Evolutionary conservation across 2,797 vertebrate species (phyloP), one percentile per base, ranked within the genome.

Genomic region (Semotilus atromaculatus): DNA sequence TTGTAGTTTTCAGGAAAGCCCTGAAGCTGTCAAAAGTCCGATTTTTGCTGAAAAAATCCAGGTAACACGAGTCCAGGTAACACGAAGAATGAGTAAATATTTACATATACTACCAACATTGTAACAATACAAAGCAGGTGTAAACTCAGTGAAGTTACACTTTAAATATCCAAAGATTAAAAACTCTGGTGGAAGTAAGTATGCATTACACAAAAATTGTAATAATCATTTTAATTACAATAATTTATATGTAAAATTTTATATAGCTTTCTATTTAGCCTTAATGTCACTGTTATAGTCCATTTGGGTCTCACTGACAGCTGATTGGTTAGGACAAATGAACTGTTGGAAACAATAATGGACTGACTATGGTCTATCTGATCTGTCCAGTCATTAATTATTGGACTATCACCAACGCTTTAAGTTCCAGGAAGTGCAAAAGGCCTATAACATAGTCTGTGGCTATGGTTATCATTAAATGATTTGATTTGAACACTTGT

Each of bases 401-500:
- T 82, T 60, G 55, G 34, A 55, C 71, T 83, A 71, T 62, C 58
- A 79, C 58, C 55, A 79, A 40, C 64, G 85, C 64, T 77, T 83
- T 31, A 73, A 74, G 31, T 66, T 74, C 29, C 85, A 78, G 85
- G 80, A 86, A 78, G 53, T 62, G n/a, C 53, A 68, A 38, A 1
- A 31, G 31, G 31, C 31, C 31, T 75, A 81, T 55, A 66, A 74
- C 66, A 43, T 51, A 84, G 26, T 75, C 64, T 81, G 62, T 68
- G 78, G 70, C 66, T 29, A 66, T 23, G 43, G 45, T 70, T 67
- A 70, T 86, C 77, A 80, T 84, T 60, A 76, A 76, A 81, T 70
- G 31, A 55, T 74, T 84, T 76, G 77, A 86, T 86, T 86, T 84
- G 67, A 87, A 81, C 51, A 36, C 76, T 78, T 81, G 55, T 58